Evolutionary conservation across 2,888 invertebrate species (phyloP).

Genomic region (Protodeltote pygarga): DNA sequence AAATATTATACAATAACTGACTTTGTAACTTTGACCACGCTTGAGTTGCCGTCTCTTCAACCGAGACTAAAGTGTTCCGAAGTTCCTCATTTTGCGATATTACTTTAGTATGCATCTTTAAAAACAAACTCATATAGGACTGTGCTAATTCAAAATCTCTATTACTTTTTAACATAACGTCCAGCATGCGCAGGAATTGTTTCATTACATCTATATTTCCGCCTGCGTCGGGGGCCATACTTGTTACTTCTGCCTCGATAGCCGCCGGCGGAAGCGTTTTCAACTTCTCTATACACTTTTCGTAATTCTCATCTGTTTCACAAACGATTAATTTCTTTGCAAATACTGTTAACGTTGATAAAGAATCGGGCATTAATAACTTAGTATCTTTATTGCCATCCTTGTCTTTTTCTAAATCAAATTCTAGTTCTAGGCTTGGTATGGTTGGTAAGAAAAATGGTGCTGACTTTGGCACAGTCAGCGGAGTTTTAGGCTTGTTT

Average conservation of each 20-base stretch:
- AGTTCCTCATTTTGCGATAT: conserved; percentile 87
- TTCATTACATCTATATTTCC: conserved; percentile 91
- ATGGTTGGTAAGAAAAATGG: conserved; percentile 98
- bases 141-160: conserved; percentile 96
- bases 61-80: conserved; percentile 81
- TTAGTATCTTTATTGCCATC: conserved; percentile 76
- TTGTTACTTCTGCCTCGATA: conserved; percentile 95
- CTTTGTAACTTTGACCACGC: conserved; percentile 90
- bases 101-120: conserved; percentile 91
- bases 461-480: conserved; percentile 94
- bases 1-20: conserved; percentile 91
- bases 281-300: conserved; percentile 86
- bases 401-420: conserved; percentile 88
- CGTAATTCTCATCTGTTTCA: conserved; percentile 81
- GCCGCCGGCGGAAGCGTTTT: conserved; percentile 93
- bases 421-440: conserved; percentile 93
- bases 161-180: conserved; percentile 90
- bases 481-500: conserved; percentile 95
- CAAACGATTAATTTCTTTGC: conserved; percentile 88
- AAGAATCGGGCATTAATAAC: conserved; percentile 85
- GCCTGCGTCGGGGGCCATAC: conserved; percentile 91
- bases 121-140: conserved; percentile 94
- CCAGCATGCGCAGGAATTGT: conserved; percentile 92
- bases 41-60: conserved; percentile 87
- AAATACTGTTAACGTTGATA: conserved; percentile 90